phyloP scores from a whole-genome alignment of 2,797 vertebrate species.

The Tokudaia tokunoshimensis region DNA sequence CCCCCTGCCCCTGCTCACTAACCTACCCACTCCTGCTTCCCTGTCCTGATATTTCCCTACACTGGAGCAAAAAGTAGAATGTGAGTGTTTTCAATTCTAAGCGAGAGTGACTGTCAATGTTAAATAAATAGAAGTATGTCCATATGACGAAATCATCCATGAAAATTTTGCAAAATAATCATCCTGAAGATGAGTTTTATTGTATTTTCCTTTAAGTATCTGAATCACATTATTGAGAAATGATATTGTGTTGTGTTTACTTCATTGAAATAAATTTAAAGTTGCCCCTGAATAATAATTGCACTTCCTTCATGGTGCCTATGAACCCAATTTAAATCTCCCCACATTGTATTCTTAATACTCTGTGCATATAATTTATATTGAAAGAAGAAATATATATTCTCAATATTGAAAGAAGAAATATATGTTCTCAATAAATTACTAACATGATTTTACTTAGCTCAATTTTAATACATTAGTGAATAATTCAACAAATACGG shows the following conservation, averaged over 20 bases:
- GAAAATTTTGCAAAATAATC: neutral
- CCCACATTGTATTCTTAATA: slow-evolving; percentile 79
- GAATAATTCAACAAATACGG: slow-evolving; percentile 77
- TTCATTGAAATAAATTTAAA: slow-evolving; percentile 42
- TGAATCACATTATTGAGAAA: neutral
- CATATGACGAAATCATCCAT: neutral
- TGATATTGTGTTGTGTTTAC: neutral
- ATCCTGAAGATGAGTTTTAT: neutral
- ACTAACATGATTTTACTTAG: slow-evolving; percentile 77
- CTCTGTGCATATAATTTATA: slow-evolving; percentile 81
- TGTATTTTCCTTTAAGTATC: neutral
- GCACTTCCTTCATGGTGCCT: slow-evolving; percentile 74
- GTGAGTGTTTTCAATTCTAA: neutral
- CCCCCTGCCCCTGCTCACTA: no score
- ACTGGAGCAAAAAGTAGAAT: neutral
- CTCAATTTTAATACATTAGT: slow-evolving; percentile 75
- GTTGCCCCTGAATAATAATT: slow-evolving; percentile 17
- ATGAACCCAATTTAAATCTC: slow-evolving; percentile 83
- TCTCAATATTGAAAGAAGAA: slow-evolving; percentile 76
- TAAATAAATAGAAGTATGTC: neutral
- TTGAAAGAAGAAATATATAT: slow-evolving; percentile 76
- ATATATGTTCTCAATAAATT: slow-evolving; percentile 68
- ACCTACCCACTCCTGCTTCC: no score
- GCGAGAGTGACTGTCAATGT: neutral
- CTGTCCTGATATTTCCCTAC: no score